phyloP scores from a whole-genome alignment of 2,888 invertebrate genomes.

The Scrobipalpa atriplicella region DNA sequence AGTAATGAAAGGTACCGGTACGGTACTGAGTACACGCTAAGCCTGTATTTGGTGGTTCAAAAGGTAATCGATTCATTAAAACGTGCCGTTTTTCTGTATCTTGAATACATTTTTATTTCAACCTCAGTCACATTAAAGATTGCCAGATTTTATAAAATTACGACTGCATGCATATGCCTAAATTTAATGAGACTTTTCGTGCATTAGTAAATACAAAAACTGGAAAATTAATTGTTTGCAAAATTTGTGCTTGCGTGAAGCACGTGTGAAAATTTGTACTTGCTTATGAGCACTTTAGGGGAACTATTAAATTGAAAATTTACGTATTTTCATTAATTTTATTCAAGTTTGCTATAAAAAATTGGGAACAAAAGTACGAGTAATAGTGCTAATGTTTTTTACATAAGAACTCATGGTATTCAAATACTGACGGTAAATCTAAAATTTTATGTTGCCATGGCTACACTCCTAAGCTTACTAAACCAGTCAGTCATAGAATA shows the following conservation, averaged over 20 bases:
- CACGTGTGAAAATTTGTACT: slow-evolving; percentile 3
- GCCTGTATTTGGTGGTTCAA: no score
- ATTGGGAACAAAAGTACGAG: no score
- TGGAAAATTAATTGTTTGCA: background rate
- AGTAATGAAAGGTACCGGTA: no score
- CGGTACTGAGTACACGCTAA: no score
- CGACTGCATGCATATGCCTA: background rate
- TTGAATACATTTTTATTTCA: background rate
- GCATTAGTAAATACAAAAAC: background rate
- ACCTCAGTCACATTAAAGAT: background rate
- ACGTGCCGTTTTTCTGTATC: no score
- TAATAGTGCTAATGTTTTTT: no score
- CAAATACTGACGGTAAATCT: no score
- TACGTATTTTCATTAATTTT: background rate
- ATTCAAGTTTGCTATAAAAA: background rate
- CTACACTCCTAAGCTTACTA: no score
- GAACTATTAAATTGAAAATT: slow-evolving; percentile 1
- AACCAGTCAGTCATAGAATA: no score
- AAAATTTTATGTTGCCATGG: no score
- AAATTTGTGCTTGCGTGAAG: background rate
- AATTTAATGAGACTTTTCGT: background rate
- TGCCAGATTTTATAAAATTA: background rate
- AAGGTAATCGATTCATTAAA: no score
- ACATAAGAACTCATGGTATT: no score
- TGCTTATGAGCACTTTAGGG: background rate